Evolutionary conservation across 1,140 invertebrate species (phyloP).

Genomic region (Psilanteris sp.): DNA sequence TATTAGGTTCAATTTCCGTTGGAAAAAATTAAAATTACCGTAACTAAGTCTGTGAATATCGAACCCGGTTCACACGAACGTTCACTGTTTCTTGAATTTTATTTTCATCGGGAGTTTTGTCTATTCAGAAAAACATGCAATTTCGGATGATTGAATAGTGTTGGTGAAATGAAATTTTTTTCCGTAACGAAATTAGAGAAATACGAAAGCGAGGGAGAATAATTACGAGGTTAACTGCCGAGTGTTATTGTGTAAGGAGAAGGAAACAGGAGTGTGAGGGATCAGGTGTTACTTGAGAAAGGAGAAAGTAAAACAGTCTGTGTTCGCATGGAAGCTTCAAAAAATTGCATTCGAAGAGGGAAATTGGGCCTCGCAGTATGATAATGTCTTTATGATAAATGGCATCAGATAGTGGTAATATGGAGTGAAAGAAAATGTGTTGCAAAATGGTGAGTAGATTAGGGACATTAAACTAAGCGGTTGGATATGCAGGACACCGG

Average conservation of each 20-base stretch:
- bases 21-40: no score
- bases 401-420: slow-evolving; percentile 6
- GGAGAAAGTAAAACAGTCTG: slow-evolving; percentile 3
- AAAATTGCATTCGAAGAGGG: background rate
- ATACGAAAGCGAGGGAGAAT: slow-evolving; percentile 8
- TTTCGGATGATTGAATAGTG: slow-evolving; percentile 21
- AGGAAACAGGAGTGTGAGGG: slow-evolving; percentile 6
- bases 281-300: slow-evolving; percentile 28
- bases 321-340: slow-evolving; percentile 6
- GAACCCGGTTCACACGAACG: no score
- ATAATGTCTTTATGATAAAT: slow-evolving; percentile 15
- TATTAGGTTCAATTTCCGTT: no score
- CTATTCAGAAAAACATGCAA: slow-evolving; percentile 3
- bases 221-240: slow-evolving; percentile 29
- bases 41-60: no score
- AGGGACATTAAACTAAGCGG: slow-evolving; percentile 12
- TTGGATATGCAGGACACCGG: slow-evolving; percentile 1
- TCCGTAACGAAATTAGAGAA: slow-evolving; percentile 17
- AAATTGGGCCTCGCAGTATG: no score
- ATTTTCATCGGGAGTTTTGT: no score
- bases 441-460: slow-evolving; percentile 4
- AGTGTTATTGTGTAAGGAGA: background rate
- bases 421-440: background rate
- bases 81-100: slow-evolving; percentile 5
- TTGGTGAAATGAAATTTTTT: slow-evolving; percentile 17